Conservation (phyloP, 2,113 vertebrate genomes). For the Pollachius pollachius region DNA sequence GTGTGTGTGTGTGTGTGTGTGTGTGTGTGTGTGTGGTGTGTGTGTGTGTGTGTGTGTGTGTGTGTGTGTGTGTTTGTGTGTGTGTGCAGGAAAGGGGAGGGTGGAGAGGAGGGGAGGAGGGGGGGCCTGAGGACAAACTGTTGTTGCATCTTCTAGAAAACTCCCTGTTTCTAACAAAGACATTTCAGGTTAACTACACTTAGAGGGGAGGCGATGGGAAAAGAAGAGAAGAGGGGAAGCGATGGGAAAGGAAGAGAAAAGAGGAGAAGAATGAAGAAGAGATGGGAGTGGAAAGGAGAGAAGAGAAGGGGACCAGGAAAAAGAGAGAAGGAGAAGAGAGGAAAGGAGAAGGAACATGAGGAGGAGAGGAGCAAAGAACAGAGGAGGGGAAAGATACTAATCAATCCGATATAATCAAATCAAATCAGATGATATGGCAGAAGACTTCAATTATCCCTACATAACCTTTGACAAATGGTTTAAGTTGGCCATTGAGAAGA, state of each 20-base stretch:
- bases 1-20: conserved; percentile 2
- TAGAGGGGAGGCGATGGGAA: neutral
- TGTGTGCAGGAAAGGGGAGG: neutral
- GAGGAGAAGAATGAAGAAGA: neutral
- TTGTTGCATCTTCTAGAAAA: neutral
- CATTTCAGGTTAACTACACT: too few relatives aligned
- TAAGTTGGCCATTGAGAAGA: too few relatives aligned
- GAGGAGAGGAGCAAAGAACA: neutral
- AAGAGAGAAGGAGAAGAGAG: neutral
- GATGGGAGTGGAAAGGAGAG: neutral
- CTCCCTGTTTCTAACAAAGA: too few relatives aligned
- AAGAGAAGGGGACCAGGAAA: neutral
- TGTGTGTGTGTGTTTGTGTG: neutral
- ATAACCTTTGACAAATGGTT: too few relatives aligned
- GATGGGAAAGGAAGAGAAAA: neutral
- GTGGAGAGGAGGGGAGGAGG: neutral
- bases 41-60: conserved; percentile 12
- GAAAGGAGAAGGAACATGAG: neutral
- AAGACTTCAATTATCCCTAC: too few relatives aligned
- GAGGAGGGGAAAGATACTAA: neutral
- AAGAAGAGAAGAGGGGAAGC: too few relatives aligned
- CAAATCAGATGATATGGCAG: too few relatives aligned
- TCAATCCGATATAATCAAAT: too few relatives aligned
- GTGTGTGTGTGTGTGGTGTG: conserved; percentile 17
- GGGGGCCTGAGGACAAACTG: neutral